Base-by-base conservation (phyloP, 2,888 invertebrate species). In the Seira musarum region DNA sequence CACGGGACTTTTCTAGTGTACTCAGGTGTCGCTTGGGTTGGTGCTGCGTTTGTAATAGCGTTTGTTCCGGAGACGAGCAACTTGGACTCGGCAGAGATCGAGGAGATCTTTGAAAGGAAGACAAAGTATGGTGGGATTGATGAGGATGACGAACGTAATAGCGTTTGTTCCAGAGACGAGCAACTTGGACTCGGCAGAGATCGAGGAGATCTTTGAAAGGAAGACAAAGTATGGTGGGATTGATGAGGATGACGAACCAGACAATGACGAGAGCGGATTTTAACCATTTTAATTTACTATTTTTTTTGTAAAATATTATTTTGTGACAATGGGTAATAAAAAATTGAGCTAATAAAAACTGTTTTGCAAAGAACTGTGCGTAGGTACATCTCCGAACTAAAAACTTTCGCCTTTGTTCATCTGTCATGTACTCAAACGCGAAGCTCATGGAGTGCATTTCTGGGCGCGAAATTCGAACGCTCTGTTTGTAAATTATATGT, bases 1-100 rank as follows among this genome's bases (percentile, higher is more conserved):
- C 80, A 82, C 22, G 86, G 86, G n/a, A 85, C 85, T 1, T 86
- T 86, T 80, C 85, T 85, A 85, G 66, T 84, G 15, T 86, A 86
- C 72, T 74, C 82, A 1, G 72, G 49, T 1, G 80, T 83, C 10
- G 76, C 82, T 0, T 75, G 82, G 3, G 13, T 82, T 49, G 86
- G 85, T 0, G 82, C 80, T 1, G 1, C 85, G 5, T 85, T 86
- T 75, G 86, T 86, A 0, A 49, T 75, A 1, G 6, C 82, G 15
- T 65, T 77, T 13, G 85, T 86, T 8, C 86, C 86, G 0, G 86
- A 86, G 78, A 86, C 86, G 1, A 69, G 77, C 0, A 83, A 86
- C 69, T 25, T 85, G 10, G 71, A 83, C 53, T 57, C 80, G 10
- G 82, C 74, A 15, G 85, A 86, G 63, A 86, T 86, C 73, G 86